These are phyloP conservation scores for human DNA, from an alignment of 2,113 vertebrate genomes.

Conservation along the genomic window GRCh38 chr1:37496501-37497000, in stretches of 20 bases:
- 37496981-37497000: slow-evolving; percentile 24
- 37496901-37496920: slow-evolving; percentile 68
- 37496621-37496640: slow-evolving; percentile 88
- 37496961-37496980: slow-evolving; percentile 35
- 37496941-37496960: background rate
- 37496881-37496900: slow-evolving; percentile 35
- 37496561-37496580: slow-evolving; percentile 90
- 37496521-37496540: slow-evolving; percentile 89
- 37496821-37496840: slow-evolving; percentile 78
- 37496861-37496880: slow-evolving; percentile 69
- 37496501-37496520: slow-evolving; percentile 85
- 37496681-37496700: slow-evolving; percentile 92
- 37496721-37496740: slow-evolving; percentile 99
- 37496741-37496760: slow-evolving; percentile 94
- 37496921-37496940: slow-evolving; percentile 44
- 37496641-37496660: slow-evolving; percentile 83
- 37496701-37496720: slow-evolving; percentile 99
- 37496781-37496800: slow-evolving; percentile 87
- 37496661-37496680: slow-evolving; percentile 88
- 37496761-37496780: slow-evolving; percentile 98
- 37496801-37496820: slow-evolving; percentile 87
- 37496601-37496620: slow-evolving; percentile 91
- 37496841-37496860: slow-evolving; percentile 61
- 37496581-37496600: slow-evolving; percentile 91
- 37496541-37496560: slow-evolving; percentile 89